A percentile compares a stretch with the other conserved stretches of the same genome.
Evolutionary conservation across 2,797 vertebrate genomes (phyloP).

Genomic region (Gobionotothen gibberifrons): DNA sequence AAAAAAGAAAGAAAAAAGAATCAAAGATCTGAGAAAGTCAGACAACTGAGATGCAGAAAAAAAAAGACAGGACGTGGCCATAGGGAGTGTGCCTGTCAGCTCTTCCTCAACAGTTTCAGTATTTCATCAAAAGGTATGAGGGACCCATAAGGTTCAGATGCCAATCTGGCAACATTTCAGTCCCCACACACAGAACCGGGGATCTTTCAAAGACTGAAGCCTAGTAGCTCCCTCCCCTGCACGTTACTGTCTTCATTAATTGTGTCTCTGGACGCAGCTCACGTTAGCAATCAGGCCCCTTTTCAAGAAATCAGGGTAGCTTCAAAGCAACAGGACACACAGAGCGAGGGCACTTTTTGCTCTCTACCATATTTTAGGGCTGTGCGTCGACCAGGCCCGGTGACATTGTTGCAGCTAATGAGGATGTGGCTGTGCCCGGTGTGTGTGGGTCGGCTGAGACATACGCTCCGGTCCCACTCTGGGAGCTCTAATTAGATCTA

Average conservation of each 20-base stretch:
- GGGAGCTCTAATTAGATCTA: slow-evolving; percentile 82
- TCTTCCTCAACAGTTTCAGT: slow-evolving; percentile 63
- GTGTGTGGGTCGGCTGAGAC: slow-evolving; percentile 72
- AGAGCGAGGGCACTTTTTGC: slow-evolving; percentile 32
- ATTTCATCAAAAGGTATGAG: slow-evolving; percentile 77
- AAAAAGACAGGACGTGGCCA: slow-evolving; percentile 61
- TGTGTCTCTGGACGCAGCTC: slow-evolving; percentile 45
- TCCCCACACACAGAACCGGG: slow-evolving; percentile 60
- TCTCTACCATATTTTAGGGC: slow-evolving; percentile 38
- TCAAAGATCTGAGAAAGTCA: slow-evolving; percentile 68
- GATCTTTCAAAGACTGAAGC: slow-evolving; percentile 57
- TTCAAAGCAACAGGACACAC: slow-evolving; percentile 40
- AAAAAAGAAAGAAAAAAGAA: slow-evolving; percentile 36
- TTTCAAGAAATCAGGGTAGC: slow-evolving; percentile 28
- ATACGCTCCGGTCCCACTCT: slow-evolving; percentile 67
- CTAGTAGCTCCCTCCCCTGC: slow-evolving; percentile 43
- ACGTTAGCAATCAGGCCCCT: slow-evolving; percentile 40
- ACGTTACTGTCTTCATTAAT: slow-evolving; percentile 70
- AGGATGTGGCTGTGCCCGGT: slow-evolving; percentile 63
- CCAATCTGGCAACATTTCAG: slow-evolving; percentile 73
- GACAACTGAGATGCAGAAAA: slow-evolving; percentile 59
- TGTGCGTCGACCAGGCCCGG: slow-evolving; percentile 39
- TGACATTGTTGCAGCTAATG: slow-evolving; percentile 77
- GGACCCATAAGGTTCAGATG: slow-evolving; percentile 68
- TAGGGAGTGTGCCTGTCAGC: slow-evolving; percentile 71